phyloP scores from a whole-genome alignment of 2,888 invertebrate species.

The Philereme transversata region DNA sequence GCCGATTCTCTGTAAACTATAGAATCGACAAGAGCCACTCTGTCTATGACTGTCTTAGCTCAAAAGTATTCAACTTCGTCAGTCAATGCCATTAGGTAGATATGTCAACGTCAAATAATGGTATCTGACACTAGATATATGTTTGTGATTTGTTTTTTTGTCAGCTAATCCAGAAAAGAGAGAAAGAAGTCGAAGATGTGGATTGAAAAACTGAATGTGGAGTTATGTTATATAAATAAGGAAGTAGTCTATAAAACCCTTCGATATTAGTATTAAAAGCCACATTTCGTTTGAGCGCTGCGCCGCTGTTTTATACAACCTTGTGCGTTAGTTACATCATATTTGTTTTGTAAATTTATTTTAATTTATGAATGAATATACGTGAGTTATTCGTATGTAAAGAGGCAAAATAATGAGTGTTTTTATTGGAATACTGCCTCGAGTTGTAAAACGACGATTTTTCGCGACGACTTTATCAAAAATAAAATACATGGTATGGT shows the following conservation, averaged over 20 bases:
- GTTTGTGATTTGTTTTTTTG: not conserved
- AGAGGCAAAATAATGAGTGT: slow-evolving; percentile 48
- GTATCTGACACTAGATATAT: not conserved
- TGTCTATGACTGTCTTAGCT: too few species aligned
- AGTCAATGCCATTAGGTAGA: not conserved
- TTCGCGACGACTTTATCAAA: slow-evolving; percentile 57
- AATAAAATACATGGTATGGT: slow-evolving; percentile 66
- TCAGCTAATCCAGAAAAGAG: not conserved
- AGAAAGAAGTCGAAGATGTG: not conserved
- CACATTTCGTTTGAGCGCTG: not conserved
- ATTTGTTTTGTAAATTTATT: slow-evolving; percentile 9
- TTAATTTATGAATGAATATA: slow-evolving; percentile 15
- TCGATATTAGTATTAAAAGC: not conserved
- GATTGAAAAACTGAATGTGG: not conserved
- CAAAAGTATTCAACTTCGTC: too few species aligned
- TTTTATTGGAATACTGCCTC: slow-evolving; percentile 52
- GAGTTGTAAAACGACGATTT: slow-evolving; percentile 53
- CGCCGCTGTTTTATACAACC: slow-evolving; percentile 4
- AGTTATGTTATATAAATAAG: not conserved
- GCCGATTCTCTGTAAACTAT: too few species aligned
- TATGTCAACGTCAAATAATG: slow-evolving; percentile 8
- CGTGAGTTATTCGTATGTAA: slow-evolving; percentile 7
- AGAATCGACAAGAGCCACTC: too few species aligned
- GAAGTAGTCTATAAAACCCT: not conserved
- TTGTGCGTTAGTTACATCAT: slow-evolving; percentile 30